Evolutionary conservation across 2,797 vertebrate genomes (phyloP).

Genomic region (Coregonus ussuriensis): DNA sequence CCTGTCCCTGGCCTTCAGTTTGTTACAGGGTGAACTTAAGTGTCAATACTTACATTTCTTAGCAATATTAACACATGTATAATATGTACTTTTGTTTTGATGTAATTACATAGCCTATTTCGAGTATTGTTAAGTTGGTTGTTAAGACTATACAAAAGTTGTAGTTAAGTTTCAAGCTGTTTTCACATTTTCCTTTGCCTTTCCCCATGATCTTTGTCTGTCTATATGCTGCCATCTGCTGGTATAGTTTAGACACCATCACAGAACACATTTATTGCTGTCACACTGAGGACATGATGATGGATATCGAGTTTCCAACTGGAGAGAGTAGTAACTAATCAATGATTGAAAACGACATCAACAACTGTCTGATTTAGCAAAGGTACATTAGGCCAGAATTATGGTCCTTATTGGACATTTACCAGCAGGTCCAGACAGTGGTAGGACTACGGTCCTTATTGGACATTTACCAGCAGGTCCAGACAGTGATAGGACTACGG

Average conservation of each 20-base stretch:
- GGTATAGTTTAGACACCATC: constrained; percentile 18
- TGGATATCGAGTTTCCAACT: not conserved
- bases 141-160: not conserved
- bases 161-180: not conserved
- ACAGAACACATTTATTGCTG: not conserved
- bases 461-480: too few species aligned
- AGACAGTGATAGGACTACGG: too few species aligned
- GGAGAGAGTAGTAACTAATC: not conserved
- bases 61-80: not conserved
- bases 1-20: too few species aligned
- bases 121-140: not conserved
- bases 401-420: too few species aligned
- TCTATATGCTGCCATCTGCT: constrained; percentile 69
- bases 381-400: not conserved
- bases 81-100: not conserved
- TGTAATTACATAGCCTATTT: not conserved
- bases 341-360: not conserved
- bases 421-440: too few species aligned
- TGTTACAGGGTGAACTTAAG: not conserved
- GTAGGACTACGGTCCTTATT: too few species aligned
- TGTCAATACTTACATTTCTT: not conserved
- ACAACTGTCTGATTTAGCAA: not conserved
- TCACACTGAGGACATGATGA: not conserved
- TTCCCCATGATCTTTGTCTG: constrained; percentile 4
- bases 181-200: not conserved